Evolutionary conservation across 2,888 invertebrate genomes (phyloP), one percentile per base, ranked within the genome.

Genomic region (Synergus laeviventris): DNA sequence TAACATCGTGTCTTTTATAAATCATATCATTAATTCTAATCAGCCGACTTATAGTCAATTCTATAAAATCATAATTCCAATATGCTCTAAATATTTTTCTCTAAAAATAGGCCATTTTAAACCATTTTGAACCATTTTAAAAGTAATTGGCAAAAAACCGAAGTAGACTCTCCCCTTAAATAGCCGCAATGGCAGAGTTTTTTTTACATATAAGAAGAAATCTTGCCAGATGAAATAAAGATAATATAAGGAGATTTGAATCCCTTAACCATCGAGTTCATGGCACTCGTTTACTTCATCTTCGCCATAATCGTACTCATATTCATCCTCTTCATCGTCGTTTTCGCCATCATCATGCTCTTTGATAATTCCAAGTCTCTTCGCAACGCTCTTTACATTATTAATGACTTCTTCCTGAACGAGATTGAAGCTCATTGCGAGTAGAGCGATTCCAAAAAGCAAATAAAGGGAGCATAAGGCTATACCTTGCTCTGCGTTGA

Each of bases 351-450:
- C 92, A 62, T 93, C 92, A 31, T 94, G 93, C 78, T 96, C 94
- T 89, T 97, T 97, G 84, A 98, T 95, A 89, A 98, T 97, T 61
- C 97, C 98, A 76, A 98, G 93, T 77, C 95, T 94, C 84, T 95
- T 95, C 31, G 97, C 98, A 11, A 98, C 94, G 79, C 95, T 94
- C 86, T 97, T 97, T 7, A 97, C 97, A 87, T 96, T 96, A 78
- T 95, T 96, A 81, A 97, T 96, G 12, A 98, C 97, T 91, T 98
- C 97, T 89, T 97, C 97, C 91, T 98, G 98, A 62, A 98, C 98
- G 88, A 98, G 92, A 92, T 98, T 98, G 91, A 98, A 98, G 86
- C 97, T 97, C 98, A 98, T 99, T 39, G 98, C 98, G 82, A 98
- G 92, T 64, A 98, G 91, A 0, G 98, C 97, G 87, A 98, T 98